Conservation (phyloP, 2,113 vertebrate species). For the Probosciger aterrimus region DNA sequence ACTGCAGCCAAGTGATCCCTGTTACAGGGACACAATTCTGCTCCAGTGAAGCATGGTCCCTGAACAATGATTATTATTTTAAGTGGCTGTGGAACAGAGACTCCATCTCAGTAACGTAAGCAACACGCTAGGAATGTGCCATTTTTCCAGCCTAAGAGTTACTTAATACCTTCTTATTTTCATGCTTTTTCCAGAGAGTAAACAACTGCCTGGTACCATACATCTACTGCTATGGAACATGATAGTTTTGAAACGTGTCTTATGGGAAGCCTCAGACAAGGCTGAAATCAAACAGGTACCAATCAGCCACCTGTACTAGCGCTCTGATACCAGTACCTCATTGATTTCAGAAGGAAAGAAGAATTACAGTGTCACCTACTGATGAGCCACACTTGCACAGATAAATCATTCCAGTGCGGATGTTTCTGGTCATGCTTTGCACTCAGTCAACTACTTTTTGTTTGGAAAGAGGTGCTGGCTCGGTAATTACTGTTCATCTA, state of each 20-base stretch:
- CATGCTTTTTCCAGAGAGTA: background rate
- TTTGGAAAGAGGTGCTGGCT: background rate
- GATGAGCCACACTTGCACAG: background rate
- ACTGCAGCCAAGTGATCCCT: background rate
- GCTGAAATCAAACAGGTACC: background rate
- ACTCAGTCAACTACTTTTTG: background rate
- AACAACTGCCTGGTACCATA: background rate
- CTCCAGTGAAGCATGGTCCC: background rate
- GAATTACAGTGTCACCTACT: background rate
- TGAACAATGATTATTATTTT: background rate
- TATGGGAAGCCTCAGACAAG: background rate
- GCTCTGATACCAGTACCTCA: rapidly evolving
- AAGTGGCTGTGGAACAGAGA: background rate
- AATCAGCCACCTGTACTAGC: background rate
- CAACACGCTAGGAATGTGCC: rapidly evolving
- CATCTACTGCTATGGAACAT: background rate
- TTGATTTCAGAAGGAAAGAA: background rate
- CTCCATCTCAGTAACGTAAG: background rate
- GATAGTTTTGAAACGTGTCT: background rate
- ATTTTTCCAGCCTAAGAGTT: background rate
- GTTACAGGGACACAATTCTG: background rate
- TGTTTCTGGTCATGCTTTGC: background rate
- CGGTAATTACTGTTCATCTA: background rate
- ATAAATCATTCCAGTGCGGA: background rate
- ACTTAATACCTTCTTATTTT: background rate